phyloP scores from a whole-genome alignment of 2,113 vertebrate genomes.

The Globicephala melas region DNA sequence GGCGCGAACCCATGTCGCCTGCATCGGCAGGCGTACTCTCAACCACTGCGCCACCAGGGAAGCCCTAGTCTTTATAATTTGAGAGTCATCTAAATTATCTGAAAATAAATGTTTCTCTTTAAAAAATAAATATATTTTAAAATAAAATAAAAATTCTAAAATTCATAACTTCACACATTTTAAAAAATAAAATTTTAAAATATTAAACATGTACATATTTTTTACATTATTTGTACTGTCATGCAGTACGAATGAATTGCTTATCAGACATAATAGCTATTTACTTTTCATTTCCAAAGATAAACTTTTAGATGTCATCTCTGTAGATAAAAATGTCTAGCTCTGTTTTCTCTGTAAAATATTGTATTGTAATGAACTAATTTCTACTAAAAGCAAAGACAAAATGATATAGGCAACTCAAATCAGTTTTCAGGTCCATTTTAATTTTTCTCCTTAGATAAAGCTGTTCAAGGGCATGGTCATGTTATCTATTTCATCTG shows the following conservation, averaged over 20 bases:
- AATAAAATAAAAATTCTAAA: background rate
- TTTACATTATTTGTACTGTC: background rate
- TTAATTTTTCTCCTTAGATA: constrained; percentile 21
- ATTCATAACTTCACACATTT: background rate
- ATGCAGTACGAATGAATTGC: background rate
- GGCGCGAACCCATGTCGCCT: too few relatives aligned
- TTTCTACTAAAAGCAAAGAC: background rate
- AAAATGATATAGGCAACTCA: background rate
- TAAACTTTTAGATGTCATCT: background rate
- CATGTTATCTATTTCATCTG: background rate
- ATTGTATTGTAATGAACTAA: background rate
- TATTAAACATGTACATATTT: background rate
- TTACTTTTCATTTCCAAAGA: background rate
- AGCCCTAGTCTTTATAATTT: background rate
- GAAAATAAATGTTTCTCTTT: background rate
- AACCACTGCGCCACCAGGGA: too few relatives aligned
- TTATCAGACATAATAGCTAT: background rate
- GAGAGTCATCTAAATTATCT: background rate
- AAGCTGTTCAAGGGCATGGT: background rate
- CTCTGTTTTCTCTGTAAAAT: background rate
- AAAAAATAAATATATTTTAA: background rate
- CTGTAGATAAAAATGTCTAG: background rate
- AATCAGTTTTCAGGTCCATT: background rate
- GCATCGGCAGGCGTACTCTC: too few relatives aligned
- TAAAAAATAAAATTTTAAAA: background rate